Percentiles rank a stretch among this genome's conserved stretches.
Evolutionary conservation across 53 echinoderm and acorn worm species (phyloP).

Genomic region (Holothuria scabra): DNA sequence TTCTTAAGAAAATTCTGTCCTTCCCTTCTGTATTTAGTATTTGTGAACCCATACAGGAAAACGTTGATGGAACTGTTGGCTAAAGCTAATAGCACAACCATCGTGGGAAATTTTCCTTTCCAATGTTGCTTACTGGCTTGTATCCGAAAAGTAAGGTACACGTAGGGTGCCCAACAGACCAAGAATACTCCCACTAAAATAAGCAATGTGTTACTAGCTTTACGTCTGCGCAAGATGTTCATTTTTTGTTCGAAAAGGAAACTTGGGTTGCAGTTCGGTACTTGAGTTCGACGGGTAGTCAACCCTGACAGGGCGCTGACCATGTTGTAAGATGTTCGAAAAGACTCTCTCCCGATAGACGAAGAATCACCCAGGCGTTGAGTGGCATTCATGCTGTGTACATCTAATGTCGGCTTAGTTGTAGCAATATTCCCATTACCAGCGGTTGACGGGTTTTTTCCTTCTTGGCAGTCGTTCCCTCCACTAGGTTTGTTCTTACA

Average conservation of each 20-base stretch:
- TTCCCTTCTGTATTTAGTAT: conserved; percentile 12
- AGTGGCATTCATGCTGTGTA: too few relatives aligned
- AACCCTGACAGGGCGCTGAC: conserved; percentile 1
- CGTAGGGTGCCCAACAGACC: conserved; percentile 59
- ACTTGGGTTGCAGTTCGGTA: too few relatives aligned
- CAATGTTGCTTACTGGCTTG: background rate
- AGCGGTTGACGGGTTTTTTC: too few relatives aligned
- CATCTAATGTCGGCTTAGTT: too few relatives aligned
- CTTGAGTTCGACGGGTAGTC: background rate
- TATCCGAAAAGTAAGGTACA: conserved; percentile 1
- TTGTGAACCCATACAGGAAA: conserved; percentile 16
- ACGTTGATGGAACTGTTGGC: conserved; percentile 1
- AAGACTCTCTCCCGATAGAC: too few relatives aligned
- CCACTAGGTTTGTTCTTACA: too few relatives aligned
- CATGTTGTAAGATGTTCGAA: background rate
- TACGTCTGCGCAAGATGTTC: conserved; percentile 41
- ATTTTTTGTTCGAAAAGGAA: conserved; percentile 8
- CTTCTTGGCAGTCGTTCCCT: too few relatives aligned
- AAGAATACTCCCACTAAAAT: conserved; percentile 46
- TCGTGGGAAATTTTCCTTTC: background rate
- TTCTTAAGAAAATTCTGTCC: background rate
- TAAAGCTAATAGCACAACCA: background rate
- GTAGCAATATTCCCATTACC: too few relatives aligned
- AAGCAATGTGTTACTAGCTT: conserved; percentile 51
- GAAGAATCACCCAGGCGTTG: too few relatives aligned